These are phyloP conservation scores for Ophiothrix spiculata DNA, from an alignment of 35 echinoderm and acorn worm species.

Conservation along the genomic window DNA sequence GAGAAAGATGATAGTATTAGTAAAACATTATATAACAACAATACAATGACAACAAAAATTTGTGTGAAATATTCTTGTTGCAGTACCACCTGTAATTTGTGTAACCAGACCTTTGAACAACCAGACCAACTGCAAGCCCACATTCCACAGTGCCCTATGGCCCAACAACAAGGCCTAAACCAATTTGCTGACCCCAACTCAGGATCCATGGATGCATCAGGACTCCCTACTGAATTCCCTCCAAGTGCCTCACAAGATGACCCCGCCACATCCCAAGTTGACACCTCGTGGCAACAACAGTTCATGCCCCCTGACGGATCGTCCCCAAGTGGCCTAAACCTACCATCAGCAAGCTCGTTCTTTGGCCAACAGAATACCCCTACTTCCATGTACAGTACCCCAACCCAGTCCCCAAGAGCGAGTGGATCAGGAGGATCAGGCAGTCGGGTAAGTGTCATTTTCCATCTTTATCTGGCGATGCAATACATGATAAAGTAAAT, in stretches of 20 bases:
- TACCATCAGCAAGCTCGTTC: background rate
- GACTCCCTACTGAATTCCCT: background rate
- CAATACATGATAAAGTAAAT: too few relatives aligned
- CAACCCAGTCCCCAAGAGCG: background rate
- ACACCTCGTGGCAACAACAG: background rate
- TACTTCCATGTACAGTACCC: constrained; percentile 8
- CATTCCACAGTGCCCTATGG: background rate
- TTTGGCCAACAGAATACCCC: background rate
- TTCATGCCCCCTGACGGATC: constrained; percentile 4
- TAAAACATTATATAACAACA: too few relatives aligned
- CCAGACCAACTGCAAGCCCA: background rate
- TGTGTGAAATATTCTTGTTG: background rate
- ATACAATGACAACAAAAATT: too few relatives aligned
- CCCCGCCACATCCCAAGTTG: background rate
- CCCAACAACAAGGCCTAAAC: background rate
- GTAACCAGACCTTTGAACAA: background rate
- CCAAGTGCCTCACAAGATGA: background rate
- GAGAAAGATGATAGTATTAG: too few relatives aligned
- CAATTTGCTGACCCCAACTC: background rate
- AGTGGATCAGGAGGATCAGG: background rate
- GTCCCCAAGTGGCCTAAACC: constrained; percentile 5
- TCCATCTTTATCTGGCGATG: too few relatives aligned
- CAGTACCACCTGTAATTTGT: background rate
- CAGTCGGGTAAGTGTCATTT: constrained; percentile 3
- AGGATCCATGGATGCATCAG: background rate